These are phyloP conservation scores for Tapirus indicus DNA, from an alignment of 2,797 vertebrate genomes.

Conservation along the genomic window DNA sequence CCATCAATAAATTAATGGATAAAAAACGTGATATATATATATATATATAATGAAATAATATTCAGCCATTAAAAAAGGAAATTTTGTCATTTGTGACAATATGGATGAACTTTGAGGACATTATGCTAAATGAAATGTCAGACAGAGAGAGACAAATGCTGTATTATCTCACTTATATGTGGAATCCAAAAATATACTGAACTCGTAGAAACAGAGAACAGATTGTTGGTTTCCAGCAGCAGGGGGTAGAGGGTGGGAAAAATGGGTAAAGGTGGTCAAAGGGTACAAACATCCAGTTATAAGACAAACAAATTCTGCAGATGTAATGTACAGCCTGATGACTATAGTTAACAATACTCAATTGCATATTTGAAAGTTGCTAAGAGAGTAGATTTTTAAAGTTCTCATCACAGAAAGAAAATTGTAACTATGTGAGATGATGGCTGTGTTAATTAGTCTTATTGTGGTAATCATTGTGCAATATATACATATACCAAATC, in stretches of 20 bases:
- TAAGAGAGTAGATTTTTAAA: not conserved
- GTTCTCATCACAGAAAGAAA: not conserved
- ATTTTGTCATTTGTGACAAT: too few relatives aligned
- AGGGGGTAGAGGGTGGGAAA: not conserved
- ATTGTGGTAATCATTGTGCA: not conserved
- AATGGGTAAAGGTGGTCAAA: not conserved
- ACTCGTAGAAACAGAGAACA: not conserved
- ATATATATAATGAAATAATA: too few relatives aligned
- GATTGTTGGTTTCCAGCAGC: not conserved
- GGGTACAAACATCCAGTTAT: not conserved
- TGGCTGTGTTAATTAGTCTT: not conserved
- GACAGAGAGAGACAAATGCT: too few relatives aligned
- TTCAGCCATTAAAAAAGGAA: too few relatives aligned
- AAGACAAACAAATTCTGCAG: not conserved
- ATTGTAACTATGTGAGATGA: not conserved
- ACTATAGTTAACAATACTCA: not conserved
- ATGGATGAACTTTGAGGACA: too few relatives aligned
- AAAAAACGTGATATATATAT: too few relatives aligned
- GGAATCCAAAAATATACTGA: not conserved
- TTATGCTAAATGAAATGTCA: too few relatives aligned
- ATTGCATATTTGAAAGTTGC: not conserved
- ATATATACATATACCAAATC: not conserved
- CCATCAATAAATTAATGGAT: too few relatives aligned
- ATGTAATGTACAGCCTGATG: not conserved
- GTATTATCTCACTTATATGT: too few relatives aligned